These are phyloP conservation scores for Fissipunctia ypsillon DNA, from an alignment of 2,888 invertebrate species.

Conservation along the genomic window DNA sequence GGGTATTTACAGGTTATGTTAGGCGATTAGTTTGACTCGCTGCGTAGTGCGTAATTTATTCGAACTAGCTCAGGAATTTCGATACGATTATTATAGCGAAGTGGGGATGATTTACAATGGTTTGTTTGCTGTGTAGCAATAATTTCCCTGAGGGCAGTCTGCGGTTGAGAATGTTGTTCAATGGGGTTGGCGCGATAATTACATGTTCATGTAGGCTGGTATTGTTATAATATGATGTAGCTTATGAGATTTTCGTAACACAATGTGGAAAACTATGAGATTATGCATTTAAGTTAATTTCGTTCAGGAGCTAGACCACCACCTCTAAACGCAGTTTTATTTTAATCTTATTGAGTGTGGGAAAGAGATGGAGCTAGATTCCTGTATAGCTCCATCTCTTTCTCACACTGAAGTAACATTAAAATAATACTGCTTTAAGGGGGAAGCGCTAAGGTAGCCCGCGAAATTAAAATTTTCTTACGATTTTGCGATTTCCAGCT, in stretches of 20 bases:
- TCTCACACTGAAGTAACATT: too few relatives aligned
- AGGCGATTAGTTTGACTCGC: constrained; percentile 48
- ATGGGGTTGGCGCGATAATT: constrained; percentile 45
- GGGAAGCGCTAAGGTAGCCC: too few relatives aligned
- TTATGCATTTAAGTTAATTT: neutral
- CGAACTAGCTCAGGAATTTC: neutral
- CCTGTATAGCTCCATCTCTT: too few relatives aligned
- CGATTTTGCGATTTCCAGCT: too few relatives aligned
- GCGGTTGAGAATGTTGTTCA: constrained; percentile 28
- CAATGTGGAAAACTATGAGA: neutral
- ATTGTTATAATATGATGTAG: constrained; percentile 6
- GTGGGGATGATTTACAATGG: constrained; percentile 35
- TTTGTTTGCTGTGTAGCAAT: constrained; percentile 19
- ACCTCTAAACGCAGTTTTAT: too few relatives aligned
- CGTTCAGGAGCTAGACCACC: too few relatives aligned
- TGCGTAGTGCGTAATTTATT: constrained; percentile 32
- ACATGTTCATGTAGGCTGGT: constrained; percentile 12
- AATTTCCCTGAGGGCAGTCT: constrained; percentile 45
- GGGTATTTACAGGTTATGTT: constrained; percentile 55
- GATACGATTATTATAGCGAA: constrained; percentile 20
- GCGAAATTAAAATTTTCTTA: too few relatives aligned
- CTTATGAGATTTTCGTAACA: neutral
- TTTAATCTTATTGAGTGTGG: too few relatives aligned
- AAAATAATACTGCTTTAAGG: too few relatives aligned
- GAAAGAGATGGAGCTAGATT: too few relatives aligned